Conservation (phyloP, 2,113 vertebrate species). For the Antechinus stuartii region DNA sequence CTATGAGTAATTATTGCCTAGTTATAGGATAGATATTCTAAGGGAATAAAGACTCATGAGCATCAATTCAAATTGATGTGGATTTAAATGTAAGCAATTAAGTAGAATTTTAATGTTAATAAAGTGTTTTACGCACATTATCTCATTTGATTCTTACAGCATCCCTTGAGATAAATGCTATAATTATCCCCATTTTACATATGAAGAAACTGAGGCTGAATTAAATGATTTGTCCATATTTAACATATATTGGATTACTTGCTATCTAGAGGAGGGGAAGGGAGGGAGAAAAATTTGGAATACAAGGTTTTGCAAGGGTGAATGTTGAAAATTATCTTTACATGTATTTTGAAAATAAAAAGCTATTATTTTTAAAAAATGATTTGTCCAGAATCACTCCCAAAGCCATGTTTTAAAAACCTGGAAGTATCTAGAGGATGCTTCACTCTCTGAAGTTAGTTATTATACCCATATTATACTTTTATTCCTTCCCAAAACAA, state of each 20-base stretch:
- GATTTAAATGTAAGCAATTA: no score
- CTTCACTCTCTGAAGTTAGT: not conserved
- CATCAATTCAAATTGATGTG: not conserved
- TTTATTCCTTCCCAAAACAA: not conserved
- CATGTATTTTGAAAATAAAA: no score
- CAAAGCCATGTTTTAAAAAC: not conserved
- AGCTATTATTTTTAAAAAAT: not conserved
- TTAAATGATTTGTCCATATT: not conserved
- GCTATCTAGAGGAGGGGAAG: no score
- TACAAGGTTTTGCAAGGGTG: no score
- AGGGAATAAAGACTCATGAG: no score
- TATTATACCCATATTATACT: not conserved
- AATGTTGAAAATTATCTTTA: no score
- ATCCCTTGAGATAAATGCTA: not conserved
- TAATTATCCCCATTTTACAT: not conserved
- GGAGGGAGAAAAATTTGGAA: no score
- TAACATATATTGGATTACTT: no score
- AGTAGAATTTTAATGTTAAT: not conserved
- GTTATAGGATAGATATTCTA: no score
- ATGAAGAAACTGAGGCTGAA: not conserved
- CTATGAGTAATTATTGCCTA: no score
- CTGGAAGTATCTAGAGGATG: not conserved
- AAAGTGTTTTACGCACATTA: not conserved
- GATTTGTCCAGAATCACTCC: not conserved
- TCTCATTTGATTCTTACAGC: not conserved